A percentile compares a stretch with the other conserved stretches of the same genome.
Conservation (phyloP, 2,888 invertebrate species). For the Augiades crinisus region DNA sequence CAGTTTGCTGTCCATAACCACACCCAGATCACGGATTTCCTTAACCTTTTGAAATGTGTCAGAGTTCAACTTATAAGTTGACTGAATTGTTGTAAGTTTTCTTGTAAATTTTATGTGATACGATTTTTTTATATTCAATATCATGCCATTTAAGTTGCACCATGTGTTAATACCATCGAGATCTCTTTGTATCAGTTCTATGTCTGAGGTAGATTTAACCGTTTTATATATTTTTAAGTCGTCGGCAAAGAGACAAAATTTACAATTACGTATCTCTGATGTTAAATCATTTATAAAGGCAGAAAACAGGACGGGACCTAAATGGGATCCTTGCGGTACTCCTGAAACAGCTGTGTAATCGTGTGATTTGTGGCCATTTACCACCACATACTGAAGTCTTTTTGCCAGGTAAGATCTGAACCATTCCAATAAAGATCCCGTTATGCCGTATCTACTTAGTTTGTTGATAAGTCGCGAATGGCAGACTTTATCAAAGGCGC, state of each 20-base stretch:
- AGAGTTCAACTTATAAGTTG: constrained; percentile 12
- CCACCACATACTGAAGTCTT: constrained; percentile 22
- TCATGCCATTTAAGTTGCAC: constrained; percentile 29
- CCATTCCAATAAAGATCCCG: constrained; percentile 25
- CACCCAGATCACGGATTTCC: constrained; percentile 25
- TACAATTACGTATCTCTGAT: constrained; percentile 7
- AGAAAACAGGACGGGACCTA: constrained; percentile 28
- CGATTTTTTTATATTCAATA: constrained; percentile 26
- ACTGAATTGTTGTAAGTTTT: background rate
- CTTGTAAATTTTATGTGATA: constrained; percentile 26
- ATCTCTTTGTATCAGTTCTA: constrained; percentile 22
- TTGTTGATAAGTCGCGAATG: constrained; percentile 15
- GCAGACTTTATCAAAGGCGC: constrained; percentile 28
- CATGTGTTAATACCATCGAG: constrained; percentile 22
- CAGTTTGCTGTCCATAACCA: constrained; percentile 24
- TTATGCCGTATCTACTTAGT: constrained; percentile 11
- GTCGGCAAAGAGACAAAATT: constrained; percentile 30
- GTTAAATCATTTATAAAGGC: constrained; percentile 26
- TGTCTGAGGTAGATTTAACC: constrained; percentile 3
- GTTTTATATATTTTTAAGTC: constrained; percentile 30
- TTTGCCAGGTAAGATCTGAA: constrained; percentile 24
- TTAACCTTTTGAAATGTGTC: constrained; percentile 12
- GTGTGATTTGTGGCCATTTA: constrained; percentile 26
- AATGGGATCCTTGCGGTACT: constrained; percentile 29
- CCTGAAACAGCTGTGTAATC: constrained; percentile 23